phyloP scores from a whole-genome alignment of 1,140 invertebrate genomes.

The Listronotus oregonensis region DNA sequence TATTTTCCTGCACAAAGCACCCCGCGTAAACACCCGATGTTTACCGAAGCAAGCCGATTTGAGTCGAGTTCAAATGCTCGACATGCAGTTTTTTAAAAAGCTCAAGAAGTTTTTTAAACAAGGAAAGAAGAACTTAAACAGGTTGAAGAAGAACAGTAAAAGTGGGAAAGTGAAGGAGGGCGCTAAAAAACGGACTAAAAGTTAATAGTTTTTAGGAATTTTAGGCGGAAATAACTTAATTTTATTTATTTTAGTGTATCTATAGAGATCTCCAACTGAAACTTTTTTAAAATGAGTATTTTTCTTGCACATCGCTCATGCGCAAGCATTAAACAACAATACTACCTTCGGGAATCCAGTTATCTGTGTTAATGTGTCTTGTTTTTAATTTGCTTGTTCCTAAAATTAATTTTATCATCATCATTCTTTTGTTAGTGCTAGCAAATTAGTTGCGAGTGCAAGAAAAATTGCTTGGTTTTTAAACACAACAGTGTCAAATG shows the following conservation, averaged over 20 bases:
- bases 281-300: too few species aligned
- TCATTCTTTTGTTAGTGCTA: too few species aligned
- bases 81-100: constrained; percentile 38
- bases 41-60: constrained; percentile 22
- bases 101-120: constrained; percentile 31
- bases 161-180: neutral
- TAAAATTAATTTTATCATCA: too few species aligned
- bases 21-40: constrained; percentile 10
- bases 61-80: constrained; percentile 21
- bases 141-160: constrained; percentile 21
- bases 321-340: too few species aligned
- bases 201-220: neutral
- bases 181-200: constrained; percentile 2
- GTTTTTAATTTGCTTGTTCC: too few species aligned
- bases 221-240: neutral
- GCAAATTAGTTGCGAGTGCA: too few species aligned
- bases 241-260: neutral
- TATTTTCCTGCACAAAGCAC: neutral
- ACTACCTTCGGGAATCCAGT: too few species aligned
- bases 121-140: constrained; percentile 25
- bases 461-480: too few species aligned
- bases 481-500: too few species aligned
- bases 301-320: too few species aligned
- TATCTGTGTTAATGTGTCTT: too few species aligned
- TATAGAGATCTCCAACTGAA: too few species aligned